Percentiles rank a stretch among this genome's conserved stretches.
These are phyloP conservation scores for Lepeophtheirus nordmannii DNA, from an alignment of 2,888 invertebrate species.

Conservation along the genomic window DNA sequence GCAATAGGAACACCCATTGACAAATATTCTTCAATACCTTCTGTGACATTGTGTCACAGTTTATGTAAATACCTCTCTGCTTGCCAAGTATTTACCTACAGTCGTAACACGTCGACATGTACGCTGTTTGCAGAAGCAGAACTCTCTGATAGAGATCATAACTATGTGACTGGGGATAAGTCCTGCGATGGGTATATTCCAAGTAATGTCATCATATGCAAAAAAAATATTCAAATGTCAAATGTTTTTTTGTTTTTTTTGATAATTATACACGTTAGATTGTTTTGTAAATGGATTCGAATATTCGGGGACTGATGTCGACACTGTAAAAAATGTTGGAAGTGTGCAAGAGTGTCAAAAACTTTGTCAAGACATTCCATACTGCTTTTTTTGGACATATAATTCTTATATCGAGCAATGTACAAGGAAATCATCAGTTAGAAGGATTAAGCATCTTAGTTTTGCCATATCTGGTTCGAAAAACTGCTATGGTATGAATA, in stretches of 20 bases:
- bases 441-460: background rate
- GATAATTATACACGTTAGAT: background rate
- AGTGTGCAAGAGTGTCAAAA: background rate
- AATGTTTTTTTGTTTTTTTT: background rate
- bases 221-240: background rate
- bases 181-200: background rate
- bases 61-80: background rate
- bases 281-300: background rate
- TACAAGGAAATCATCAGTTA: background rate
- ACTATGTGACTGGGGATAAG: background rate
- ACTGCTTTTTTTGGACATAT: background rate
- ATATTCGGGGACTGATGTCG: background rate
- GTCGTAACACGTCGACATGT: background rate
- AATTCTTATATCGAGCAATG: background rate
- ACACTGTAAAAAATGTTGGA: background rate
- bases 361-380: background rate
- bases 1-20: background rate
- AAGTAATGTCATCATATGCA: background rate
- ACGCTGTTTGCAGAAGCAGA: background rate
- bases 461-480: background rate
- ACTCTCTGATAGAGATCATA: background rate
- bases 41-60: background rate
- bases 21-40: background rate
- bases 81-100: background rate
- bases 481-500: background rate